Evolutionary conservation across 37 sponge, comb jelly and placozoan genomes (phyloP), one percentile per base, ranked within the genome.

Genomic region (Halichondria panicea): DNA sequence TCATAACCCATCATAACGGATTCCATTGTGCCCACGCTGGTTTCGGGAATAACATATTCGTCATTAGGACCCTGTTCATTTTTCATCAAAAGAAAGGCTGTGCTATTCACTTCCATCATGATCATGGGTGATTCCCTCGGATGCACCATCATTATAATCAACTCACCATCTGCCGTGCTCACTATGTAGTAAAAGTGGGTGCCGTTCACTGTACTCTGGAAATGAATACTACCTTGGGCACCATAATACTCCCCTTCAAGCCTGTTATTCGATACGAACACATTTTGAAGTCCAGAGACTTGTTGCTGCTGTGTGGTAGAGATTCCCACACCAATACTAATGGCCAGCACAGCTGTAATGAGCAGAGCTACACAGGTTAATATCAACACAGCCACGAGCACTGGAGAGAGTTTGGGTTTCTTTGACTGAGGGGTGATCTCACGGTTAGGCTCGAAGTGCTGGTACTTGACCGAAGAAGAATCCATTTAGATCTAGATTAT

Each of bases 181-280:
- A 55, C 9, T 9, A 7, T 9, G 7, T 27, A 27, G 9, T 3
- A 55, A 6, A 55, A 3, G 25, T 55, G 8, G 4, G 56, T 27
- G 4, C 56, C 9, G 9, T 55, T 55, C 9, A 55, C 56, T 9
- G 56, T 55, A 7, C 7, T 55, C 56, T 9, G 56, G 9, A 55
- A 55, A 7, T 55, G 56, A 2, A 55, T 55, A 7, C 56, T 25
- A 9, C 56, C 56, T 27, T n/a, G 7, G 22, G 56, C 22, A 6
- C 56, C 56, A 55, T 55, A 55, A 27, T 55, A 55, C 56, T 55
- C 7, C 25, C 56, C 56, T 55, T 55, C 7, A 55, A 55, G 56
- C 56, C 25, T 6, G 25, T 7, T 25, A 3, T 3, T n/a, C 3
- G 8, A 27, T n/a, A 55, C 9, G 4, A 7, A 3, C 25, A 55